Base-by-base conservation (phyloP, 2,113 vertebrate species). In the Seriola dumerili region DNA sequence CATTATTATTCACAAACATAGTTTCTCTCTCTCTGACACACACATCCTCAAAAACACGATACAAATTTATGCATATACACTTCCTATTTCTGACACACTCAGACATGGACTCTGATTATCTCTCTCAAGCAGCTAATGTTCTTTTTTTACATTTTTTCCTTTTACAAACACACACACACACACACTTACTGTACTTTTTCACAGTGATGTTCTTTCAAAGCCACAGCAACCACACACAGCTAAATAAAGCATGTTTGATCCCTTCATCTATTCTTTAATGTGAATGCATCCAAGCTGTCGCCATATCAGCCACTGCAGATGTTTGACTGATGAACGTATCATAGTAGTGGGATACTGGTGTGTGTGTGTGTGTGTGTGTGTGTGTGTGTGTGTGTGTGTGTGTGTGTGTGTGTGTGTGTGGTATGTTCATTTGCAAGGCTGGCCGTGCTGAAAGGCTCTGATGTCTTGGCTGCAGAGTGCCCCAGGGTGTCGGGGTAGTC, bases 241-340 rank as follows among this genome's bases (percentile, higher is more conserved):
- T 10, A 34, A 46, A 72, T 50, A 42, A 46, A 55, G 8, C 54
- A 54, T 4, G 14, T 79, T 76, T 85, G 61, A 83, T 76, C 34
- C 66, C 42, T 52, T 78, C 40, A 54, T 80, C 52, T 23, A 1
- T 63, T 73, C n/a, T 68, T 81, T 44, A 34, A 42, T 50, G 34
- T 70, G 64, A 80, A 71, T 46, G 54, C 63, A n/a, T 57, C 78
- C 55, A 6, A 44, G 21, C 68, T 54, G 62, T 66, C 46, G 3
- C 54, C 44, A 14, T 34, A 83, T 87, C 76, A 34, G 48, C 71
- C 54, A 8, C 63, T 40, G 72, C 66, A 65, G 70, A 48, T 67
- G 64, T 81, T 73, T 85, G 85, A 87, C 89, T 74, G 64, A 80
- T 87, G 76, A 58, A 34, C 55, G 12, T 23, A 40, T 72, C 48